Evolutionary conservation across 2,113 vertebrate species (phyloP), one percentile per base, ranked within the genome.

Genomic region (Hassar affinis): DNA sequence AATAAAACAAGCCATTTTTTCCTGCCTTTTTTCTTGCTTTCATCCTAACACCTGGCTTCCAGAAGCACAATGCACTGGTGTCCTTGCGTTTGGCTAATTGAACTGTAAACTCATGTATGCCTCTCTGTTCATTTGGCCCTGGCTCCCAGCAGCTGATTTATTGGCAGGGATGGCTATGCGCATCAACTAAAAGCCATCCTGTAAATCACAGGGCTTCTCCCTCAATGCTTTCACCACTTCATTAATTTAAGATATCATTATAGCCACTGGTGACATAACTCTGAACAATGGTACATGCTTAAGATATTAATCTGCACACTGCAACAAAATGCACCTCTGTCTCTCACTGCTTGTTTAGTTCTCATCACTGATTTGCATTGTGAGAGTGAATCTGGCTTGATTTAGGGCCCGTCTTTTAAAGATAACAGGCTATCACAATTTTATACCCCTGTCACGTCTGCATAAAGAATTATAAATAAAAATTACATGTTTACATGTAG

Each of bases 161-260:
- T 95, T 95, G 94, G 94, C 47, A 94, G 86, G 92, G 94, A 95
- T 95, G 92, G 94, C 92, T 95, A 94, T 94, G 94, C 94, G 94
- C 95, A 95, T 94, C 94, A 95, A 94, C 94, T 95, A 95, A 96
- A 96, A 96, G 95, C 94, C 95, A 93, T 90, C 93, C 88, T 92
- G 93, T 96, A 96, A 96, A 96, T 96, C 95, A 95, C 71, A 91
- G 88, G 91, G 93, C 94, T 84, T 95, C 94, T 94, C 94, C 92
- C 93, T 94, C 75, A 94, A 92, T 91, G 92, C 93, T 95, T 94
- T 86, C 94, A 96, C 95, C 95, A 96, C 95, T 96, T 96, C 95
- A 97, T 96, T 97, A 96, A 97, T 96, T 96, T 95, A 96, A 96
- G 95, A 96, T 94, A 96, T 95, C 95, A 95, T 96, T 95, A 96